A percentile compares a stretch with the other conserved stretches of the same genome.
These are phyloP conservation scores for Pararge aegeria DNA, from an alignment of 1,140 invertebrate species.

Conservation along the genomic window DNA sequence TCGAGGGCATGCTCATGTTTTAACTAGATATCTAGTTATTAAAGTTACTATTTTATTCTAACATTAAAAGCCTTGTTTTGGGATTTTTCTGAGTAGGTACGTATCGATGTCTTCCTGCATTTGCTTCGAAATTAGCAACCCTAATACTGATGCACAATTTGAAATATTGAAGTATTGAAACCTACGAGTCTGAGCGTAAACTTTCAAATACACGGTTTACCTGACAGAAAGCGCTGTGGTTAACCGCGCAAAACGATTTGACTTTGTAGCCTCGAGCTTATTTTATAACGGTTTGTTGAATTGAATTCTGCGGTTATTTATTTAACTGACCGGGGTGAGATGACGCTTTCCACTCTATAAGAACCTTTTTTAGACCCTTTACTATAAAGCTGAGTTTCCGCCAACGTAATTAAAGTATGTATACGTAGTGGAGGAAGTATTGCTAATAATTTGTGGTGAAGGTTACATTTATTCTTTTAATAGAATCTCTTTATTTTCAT, in stretches of 20 bases:
- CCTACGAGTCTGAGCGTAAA: slow-evolving; percentile 58
- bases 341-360: slow-evolving; percentile 33
- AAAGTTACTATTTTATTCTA: too few relatives aligned
- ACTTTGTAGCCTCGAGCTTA: slow-evolving; percentile 71
- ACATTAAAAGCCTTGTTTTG: too few relatives aligned
- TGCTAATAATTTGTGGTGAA: too few relatives aligned
- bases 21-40: too few relatives aligned
- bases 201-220: slow-evolving; percentile 67
- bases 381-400: too few relatives aligned
- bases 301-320: slow-evolving; percentile 79
- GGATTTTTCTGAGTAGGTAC: too few relatives aligned
- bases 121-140: neutral
- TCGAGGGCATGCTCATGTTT: too few relatives aligned
- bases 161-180: slow-evolving; percentile 64
- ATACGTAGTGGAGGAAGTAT: too few relatives aligned
- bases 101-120: too few relatives aligned
- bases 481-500: too few relatives aligned
- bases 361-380: neutral
- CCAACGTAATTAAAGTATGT: too few relatives aligned
- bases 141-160: slow-evolving; percentile 40
- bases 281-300: slow-evolving; percentile 77
- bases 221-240: slow-evolving; percentile 68
- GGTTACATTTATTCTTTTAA: too few relatives aligned
- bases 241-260: slow-evolving; percentile 76
- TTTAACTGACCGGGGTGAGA: slow-evolving; percentile 55